Evolutionary conservation across 2,888 invertebrate genomes (phyloP), one percentile per base, ranked within the genome.

Genomic region (Caenorhabditis uteleia): DNA sequence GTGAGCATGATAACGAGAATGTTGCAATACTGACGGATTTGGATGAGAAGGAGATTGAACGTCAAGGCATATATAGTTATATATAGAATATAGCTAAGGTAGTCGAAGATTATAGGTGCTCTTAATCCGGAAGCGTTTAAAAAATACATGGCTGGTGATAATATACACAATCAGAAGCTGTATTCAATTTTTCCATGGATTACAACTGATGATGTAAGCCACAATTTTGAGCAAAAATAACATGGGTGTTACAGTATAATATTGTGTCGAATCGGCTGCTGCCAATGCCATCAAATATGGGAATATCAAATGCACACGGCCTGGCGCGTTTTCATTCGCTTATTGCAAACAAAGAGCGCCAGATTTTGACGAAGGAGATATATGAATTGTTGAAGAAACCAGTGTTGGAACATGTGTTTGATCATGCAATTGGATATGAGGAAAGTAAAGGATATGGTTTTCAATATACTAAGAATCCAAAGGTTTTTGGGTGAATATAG

Each of bases 221-320:
- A 38, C n/a, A 10, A 54, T n/a, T 2, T 20, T 6, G 16, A 38
- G 6, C 8, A 39, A 29, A 44, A 16, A 36, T 47, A 45, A 40
- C 20, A 21, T 25, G 25, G 10, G 45, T 20, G 8, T 64, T 73
- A 44, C 45, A 77, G 76, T 77, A 77, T 56, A 77, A 77, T 51
- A 21, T 54, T 27, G 8, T 72, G 8, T 62, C 65, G 20, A 77
- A 77, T 51, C 71, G 74, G 1, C 55, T 70, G 2, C 53, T 77
- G 0, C 68, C 70, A 25, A 75, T 77, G 77, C 77, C 77, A 3
- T 77, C 77, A 1, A 77, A 77, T 40, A 71, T 77, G 70, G 77
- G 74, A 23, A 74, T 77, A n/a, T 68, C 70, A 2, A 70, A 64
- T 44, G 70, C 74, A 0, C 44, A 61, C 25, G 60, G 69, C 23